Evolutionary conservation across 2,797 vertebrate species (phyloP).

Genomic region (Paedocypris micromegethes): DNA sequence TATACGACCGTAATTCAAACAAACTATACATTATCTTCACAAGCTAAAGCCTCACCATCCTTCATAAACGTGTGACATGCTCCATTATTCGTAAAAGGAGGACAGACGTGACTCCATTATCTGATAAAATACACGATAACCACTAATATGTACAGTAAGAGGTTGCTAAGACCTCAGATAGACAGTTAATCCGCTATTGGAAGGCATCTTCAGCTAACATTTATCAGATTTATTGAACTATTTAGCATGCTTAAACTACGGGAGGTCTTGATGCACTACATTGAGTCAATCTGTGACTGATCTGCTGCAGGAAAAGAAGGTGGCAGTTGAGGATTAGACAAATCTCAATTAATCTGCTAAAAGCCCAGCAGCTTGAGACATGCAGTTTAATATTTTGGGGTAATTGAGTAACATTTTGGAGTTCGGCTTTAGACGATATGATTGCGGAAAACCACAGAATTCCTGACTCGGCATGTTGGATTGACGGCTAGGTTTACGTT

Average conservation of each 20-base stretch:
- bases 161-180: constrained; percentile 21
- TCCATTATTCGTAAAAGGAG: not conserved
- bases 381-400: constrained; percentile 7
- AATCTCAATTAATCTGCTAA: constrained; percentile 40
- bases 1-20: no score
- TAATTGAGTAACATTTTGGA: constrained; percentile 2
- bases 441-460: constrained; percentile 1
- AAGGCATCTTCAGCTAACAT: constrained; percentile 30
- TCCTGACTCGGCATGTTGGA: not conserved
- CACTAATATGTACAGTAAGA: constrained; percentile 33
- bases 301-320: constrained; percentile 29
- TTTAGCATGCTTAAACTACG: constrained; percentile 27
- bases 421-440: not conserved
- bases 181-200: constrained; percentile 38
- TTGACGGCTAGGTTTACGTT: constrained; percentile 5
- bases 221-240: constrained; percentile 21
- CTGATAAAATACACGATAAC: constrained; percentile 15
- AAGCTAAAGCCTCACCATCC: no score
- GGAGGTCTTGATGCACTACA: constrained; percentile 24
- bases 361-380: constrained; percentile 34
- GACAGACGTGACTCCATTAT: constrained; percentile 10
- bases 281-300: constrained; percentile 31
- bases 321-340: constrained; percentile 32
- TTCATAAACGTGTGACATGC: no score
- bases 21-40: no score